A percentile compares a stretch with the other conserved stretches of the same genome.
phyloP scores from a whole-genome alignment of 2,797 vertebrate genomes.

The Nasua narica region DNA sequence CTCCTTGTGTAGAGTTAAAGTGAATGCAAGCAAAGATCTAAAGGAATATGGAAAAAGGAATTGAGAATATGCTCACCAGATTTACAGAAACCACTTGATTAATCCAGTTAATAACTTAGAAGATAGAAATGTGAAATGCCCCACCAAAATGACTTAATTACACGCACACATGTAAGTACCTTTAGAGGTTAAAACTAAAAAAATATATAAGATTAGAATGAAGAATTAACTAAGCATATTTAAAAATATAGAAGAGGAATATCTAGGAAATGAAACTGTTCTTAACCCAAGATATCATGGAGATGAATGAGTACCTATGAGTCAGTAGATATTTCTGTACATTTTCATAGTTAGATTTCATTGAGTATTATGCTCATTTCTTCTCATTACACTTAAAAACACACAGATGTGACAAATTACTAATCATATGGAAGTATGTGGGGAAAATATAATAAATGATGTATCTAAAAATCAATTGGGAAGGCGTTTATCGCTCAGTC shows the following conservation, averaged over 20 bases:
- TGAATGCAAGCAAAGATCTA: neutral
- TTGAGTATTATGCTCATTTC: neutral
- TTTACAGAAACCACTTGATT: neutral
- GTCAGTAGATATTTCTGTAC: neutral
- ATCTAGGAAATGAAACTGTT: neutral
- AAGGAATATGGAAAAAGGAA: neutral
- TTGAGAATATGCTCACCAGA: neutral
- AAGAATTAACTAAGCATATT: neutral
- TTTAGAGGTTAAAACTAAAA: conserved; percentile 12
- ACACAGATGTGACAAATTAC: neutral
- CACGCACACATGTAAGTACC: neutral
- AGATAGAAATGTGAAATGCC: neutral
- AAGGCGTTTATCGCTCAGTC: neutral
- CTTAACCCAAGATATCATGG: neutral
- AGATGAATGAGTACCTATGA: neutral
- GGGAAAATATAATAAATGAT: neutral
- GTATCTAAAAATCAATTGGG: neutral
- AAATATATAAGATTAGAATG: neutral
- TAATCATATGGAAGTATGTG: neutral
- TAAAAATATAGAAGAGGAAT: neutral
- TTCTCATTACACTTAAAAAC: neutral
- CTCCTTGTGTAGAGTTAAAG: neutral
- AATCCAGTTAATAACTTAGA: neutral
- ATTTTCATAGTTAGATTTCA: neutral
- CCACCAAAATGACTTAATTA: neutral